phyloP scores from a whole-genome alignment of 2,797 vertebrate genomes.

The Myotis myotis region DNA sequence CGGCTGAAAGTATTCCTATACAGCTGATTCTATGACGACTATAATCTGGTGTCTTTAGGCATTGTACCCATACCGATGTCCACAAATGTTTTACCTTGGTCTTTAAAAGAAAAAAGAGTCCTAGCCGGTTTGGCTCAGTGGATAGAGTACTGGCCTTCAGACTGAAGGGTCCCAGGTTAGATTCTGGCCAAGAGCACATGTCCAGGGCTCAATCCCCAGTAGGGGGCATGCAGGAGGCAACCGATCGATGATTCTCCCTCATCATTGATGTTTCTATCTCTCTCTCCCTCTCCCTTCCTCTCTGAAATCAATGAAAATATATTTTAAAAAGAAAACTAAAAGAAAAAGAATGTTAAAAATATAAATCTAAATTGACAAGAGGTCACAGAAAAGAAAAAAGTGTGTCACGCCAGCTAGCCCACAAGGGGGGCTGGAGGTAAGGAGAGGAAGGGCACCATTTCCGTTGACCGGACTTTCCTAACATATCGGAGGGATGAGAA shows the following conservation, averaged over 20 bases:
- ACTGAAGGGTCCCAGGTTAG: no score
- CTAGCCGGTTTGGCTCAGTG: no score
- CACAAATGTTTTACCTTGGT: neutral
- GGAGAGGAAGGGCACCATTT: neutral
- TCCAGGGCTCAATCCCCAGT: no score
- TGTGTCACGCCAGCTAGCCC: neutral
- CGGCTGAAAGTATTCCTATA: neutral
- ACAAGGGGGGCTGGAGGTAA: neutral
- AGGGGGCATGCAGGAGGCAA: no score
- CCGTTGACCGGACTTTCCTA: neutral
- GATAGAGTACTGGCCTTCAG: no score
- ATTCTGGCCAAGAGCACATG: no score
- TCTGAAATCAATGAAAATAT: no score
- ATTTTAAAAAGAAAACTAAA: neutral
- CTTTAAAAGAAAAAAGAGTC: neutral
- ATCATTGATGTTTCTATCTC: no score
- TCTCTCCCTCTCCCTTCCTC: no score
- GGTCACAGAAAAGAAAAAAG: neutral
- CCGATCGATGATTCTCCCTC: no score
- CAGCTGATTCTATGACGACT: neutral
- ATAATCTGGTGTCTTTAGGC: neutral
- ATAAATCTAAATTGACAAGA: neutral
- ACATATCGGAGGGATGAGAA: neutral
- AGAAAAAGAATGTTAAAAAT: neutral
- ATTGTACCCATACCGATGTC: neutral